A percentile compares a stretch with the other conserved stretches of the same genome.
Evolutionary conservation across 2,113 vertebrate genomes (phyloP).

Genomic region (Elaphurus davidianus): DNA sequence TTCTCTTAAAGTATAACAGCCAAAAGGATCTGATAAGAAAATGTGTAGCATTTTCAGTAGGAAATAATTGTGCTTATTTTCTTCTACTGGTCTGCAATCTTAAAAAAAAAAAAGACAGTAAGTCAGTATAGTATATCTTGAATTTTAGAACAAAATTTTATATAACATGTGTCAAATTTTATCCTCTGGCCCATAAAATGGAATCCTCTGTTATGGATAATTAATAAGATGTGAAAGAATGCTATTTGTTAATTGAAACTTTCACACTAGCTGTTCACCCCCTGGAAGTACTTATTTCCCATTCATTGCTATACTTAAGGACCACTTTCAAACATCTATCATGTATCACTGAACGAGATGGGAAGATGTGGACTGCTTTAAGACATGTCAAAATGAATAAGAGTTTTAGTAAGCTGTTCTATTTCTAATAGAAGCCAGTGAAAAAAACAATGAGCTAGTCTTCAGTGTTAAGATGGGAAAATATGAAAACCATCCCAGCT

Average conservation of each 20-base stretch:
- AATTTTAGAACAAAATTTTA: not conserved
- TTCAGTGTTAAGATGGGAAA: conserved; percentile 53
- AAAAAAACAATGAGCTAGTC: conserved; percentile 59
- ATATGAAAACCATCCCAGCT: conserved; percentile 25
- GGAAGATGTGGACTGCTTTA: not conserved
- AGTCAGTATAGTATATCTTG: not conserved
- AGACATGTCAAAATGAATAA: conserved; percentile 46
- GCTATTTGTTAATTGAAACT: not conserved
- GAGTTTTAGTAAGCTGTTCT: conserved; percentile 40
- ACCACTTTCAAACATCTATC: not conserved
- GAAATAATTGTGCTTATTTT: conserved; percentile 21
- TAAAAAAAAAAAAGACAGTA: not conserved
- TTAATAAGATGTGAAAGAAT: not conserved
- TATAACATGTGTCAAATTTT: not conserved
- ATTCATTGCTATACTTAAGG: not conserved
- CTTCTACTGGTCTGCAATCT: not conserved
- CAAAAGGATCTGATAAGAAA: not conserved
- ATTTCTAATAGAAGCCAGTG: conserved; percentile 27
- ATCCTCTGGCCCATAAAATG: not conserved
- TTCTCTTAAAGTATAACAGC: not conserved
- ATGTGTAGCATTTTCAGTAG: not conserved
- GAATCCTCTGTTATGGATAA: not conserved
- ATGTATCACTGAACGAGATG: not conserved
- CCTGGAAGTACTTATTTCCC: not conserved
- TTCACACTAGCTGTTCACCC: not conserved